phyloP scores from a whole-genome alignment of 2,113 vertebrate species.

The Naja naja region DNA sequence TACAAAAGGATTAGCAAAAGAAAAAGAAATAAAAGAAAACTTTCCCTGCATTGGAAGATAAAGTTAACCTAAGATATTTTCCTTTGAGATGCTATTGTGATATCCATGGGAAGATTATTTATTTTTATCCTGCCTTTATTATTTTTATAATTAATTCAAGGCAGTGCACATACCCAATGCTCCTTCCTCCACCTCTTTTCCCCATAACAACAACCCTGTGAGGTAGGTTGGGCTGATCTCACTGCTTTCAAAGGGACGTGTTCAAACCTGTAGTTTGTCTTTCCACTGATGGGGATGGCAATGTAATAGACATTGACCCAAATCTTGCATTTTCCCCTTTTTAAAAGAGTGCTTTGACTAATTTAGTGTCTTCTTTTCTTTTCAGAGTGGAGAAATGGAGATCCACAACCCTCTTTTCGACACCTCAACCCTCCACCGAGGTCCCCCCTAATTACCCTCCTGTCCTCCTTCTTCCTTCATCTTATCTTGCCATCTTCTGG shows the following conservation, averaged over 20 bases:
- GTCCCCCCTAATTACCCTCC: neutral
- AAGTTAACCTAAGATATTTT: neutral
- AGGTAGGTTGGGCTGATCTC: neutral
- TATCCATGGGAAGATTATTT: neutral
- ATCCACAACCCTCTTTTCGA: conserved; percentile 51
- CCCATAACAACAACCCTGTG: too few relatives aligned
- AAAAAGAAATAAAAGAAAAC: neutral
- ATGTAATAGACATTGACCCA: neutral
- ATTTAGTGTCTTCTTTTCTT: neutral
- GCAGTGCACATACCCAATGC: too few relatives aligned
- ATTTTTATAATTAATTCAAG: too few relatives aligned
- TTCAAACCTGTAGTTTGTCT: neutral
- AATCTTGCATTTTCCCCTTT: neutral
- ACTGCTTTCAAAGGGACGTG: neutral
- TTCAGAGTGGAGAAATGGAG: conserved; percentile 52
- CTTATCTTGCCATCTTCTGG: neutral
- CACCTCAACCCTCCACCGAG: neutral
- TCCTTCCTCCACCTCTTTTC: too few relatives aligned
- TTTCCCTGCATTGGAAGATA: neutral
- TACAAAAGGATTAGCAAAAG: too few relatives aligned
- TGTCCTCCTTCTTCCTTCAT: neutral
- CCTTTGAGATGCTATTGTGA: neutral
- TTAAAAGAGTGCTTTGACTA: neutral
- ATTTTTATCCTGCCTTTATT: too few relatives aligned
- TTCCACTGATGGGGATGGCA: neutral